Evolutionary conservation across 1,140 invertebrate genomes (phyloP), one percentile per base, ranked within the genome.

Genomic region (Cyclargus thomasi): DNA sequence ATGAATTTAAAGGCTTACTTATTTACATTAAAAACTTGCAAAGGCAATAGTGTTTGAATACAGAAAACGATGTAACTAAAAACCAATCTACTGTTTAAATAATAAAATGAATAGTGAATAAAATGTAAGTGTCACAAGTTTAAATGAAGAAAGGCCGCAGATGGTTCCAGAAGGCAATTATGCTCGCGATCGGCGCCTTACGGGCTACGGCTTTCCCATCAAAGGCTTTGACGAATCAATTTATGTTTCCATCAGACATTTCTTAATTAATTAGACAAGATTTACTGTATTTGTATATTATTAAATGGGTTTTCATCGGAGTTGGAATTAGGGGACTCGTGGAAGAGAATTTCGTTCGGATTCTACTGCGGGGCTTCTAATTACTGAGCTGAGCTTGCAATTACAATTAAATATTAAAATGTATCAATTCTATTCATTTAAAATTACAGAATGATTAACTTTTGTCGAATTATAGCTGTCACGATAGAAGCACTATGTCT

Each of bases 191-290:
- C 72, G 73, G 70, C 68, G 64, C n/a, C 68, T 39, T 70, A 73
- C 70, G 64, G 70, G 67, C 36, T 70, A 73, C 70, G 64, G 70
- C 67, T 72, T 75, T 68, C 68, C 74, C 68, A 74, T 74, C 72
- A 78, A 75, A 70, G 70, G 64, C 53, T 65, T 55, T 65, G 64
- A 64, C 36, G 39, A 64, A 66, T 66, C 53, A 57, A 66, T 66
- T 66, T 59, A 59, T 59, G 55, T 59, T 59, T 57, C 22, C 64
- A 66, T 66, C 55, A 57, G 17, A 66, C 55, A 66, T 57, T 66
- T 59, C 55, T 21, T 59, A 59, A 59, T 59, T 59, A 59, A 59
- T 59, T 59, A 59, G 55, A 11, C 18, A 59, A 59, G 55, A 59
- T 59, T 59, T 59, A 59, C 20, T 59, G 55, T 59, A 20, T 59